A percentile compares a stretch with the other conserved stretches of the same genome.
phyloP scores from a whole-genome alignment of 2,113 vertebrate species.

The Xenopus borealis region DNA sequence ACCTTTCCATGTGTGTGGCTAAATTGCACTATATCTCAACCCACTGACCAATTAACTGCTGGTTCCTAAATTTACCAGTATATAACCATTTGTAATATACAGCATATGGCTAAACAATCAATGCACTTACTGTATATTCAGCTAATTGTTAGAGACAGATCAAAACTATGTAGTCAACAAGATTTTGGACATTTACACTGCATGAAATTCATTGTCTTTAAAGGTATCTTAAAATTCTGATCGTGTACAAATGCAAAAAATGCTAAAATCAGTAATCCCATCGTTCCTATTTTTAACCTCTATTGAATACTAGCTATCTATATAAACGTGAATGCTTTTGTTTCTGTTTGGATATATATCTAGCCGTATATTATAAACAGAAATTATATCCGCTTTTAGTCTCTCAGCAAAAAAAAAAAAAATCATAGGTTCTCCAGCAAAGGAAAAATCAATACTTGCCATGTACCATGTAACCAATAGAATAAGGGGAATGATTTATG shows the following conservation, averaged over 20 bases:
- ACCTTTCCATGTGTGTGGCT: no score
- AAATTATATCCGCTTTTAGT: slow-evolving; percentile 56
- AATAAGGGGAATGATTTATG: slow-evolving; percentile 98
- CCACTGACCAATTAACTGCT: no score
- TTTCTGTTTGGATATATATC: slow-evolving; percentile 29
- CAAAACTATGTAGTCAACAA: no score
- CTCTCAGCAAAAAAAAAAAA: slow-evolving; percentile 65
- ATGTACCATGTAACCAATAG: slow-evolving; percentile 94
- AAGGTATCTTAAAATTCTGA: not conserved
- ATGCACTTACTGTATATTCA: no score
- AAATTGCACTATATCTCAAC: no score
- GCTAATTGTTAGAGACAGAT: no score
- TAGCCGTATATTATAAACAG: slow-evolving; percentile 20
- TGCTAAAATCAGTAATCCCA: not conserved
- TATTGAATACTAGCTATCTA: not conserved
- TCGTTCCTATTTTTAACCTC: not conserved
- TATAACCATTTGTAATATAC: no score
- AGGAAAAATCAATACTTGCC: slow-evolving; percentile 94
- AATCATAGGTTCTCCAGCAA: slow-evolving; percentile 84
- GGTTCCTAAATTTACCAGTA: no score
- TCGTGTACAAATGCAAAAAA: no score
- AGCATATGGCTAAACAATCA: no score
- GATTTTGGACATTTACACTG: not conserved
- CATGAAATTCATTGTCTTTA: not conserved
- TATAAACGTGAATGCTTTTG: slow-evolving; percentile 17